phyloP scores from a whole-genome alignment of 2,888 invertebrate species.

The Eupeodes luniger region DNA sequence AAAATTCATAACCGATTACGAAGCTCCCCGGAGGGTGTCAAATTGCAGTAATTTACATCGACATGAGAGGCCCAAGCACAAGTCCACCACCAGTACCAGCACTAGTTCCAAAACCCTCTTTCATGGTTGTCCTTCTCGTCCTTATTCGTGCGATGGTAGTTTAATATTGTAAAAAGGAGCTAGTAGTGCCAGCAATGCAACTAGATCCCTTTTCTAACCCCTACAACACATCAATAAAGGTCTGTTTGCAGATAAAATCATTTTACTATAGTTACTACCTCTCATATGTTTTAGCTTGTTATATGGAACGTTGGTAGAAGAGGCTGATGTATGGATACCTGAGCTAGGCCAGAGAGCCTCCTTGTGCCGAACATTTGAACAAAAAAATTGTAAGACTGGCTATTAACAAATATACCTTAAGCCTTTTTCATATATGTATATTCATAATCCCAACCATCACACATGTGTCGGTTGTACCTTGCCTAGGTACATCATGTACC shows the following conservation, averaged over 20 bases:
- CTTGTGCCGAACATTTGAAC: constrained; percentile 39
- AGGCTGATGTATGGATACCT: constrained; percentile 17
- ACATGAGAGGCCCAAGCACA: constrained; percentile 23
- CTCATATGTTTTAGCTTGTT: background rate
- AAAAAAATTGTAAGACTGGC: background rate
- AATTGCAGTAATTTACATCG: constrained; percentile 65
- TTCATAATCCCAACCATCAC: background rate
- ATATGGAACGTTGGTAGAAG: background rate
- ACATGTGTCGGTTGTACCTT: background rate
- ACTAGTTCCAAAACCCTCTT: background rate
- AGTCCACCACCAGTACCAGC: too few relatives aligned
- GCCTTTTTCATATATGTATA: constrained; percentile 1
- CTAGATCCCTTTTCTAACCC: constrained; percentile 1
- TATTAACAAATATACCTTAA: constrained; percentile 1
- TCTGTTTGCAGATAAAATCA: constrained; percentile 70
- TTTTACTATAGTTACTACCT: constrained; percentile 12
- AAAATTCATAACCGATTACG: constrained; percentile 74
- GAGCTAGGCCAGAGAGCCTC: constrained; percentile 35
- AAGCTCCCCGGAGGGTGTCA: constrained; percentile 66
- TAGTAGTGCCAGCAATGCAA: background rate
- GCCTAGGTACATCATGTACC: too few relatives aligned
- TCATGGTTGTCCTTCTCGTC: constrained; percentile 13
- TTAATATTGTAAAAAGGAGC: background rate
- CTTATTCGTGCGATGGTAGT: background rate
- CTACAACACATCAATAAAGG: constrained; percentile 58